phyloP scores from a whole-genome alignment of 2,888 invertebrate species.

The Phanerotoma sp. region DNA sequence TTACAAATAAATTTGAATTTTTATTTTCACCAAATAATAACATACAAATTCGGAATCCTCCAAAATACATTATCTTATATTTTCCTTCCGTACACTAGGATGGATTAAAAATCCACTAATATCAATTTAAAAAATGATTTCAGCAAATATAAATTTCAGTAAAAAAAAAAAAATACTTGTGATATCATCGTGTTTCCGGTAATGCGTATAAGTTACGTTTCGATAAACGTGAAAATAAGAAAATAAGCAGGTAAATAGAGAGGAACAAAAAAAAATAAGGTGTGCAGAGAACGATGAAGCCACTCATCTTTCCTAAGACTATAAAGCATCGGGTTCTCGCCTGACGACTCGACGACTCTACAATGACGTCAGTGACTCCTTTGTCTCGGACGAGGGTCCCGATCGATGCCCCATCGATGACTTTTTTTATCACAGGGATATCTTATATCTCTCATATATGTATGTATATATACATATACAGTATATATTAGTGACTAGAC shows the following conservation, averaged over 20 bases:
- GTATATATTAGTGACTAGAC: not conserved
- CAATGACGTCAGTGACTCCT: slow-evolving; percentile 20
- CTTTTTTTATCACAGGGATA: not conserved
- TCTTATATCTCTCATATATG: too few relatives aligned
- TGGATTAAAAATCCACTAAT: too few relatives aligned
- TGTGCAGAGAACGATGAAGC: slow-evolving; percentile 2
- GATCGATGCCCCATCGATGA: slow-evolving; percentile 19
- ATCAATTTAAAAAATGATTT: too few relatives aligned
- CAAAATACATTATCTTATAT: too few relatives aligned
- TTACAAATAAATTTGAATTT: too few relatives aligned
- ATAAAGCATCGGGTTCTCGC: slow-evolving; percentile 11
- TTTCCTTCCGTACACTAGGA: too few relatives aligned
- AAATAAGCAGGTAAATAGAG: not conserved
- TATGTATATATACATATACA: not conserved
- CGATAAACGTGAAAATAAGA: not conserved
- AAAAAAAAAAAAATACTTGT: too few relatives aligned
- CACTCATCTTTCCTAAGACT: slow-evolving; percentile 3
- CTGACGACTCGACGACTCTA: slow-evolving; percentile 5
- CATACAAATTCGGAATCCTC: too few relatives aligned
- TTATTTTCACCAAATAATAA: too few relatives aligned
- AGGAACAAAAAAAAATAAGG: not conserved
- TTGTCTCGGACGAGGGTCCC: slow-evolving; percentile 7
- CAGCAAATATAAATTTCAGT: too few relatives aligned
- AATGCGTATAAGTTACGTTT: too few relatives aligned
- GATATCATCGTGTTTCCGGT: too few relatives aligned